phyloP scores from a whole-genome alignment of 2,113 vertebrate genomes.

The Xenus cinereus region DNA sequence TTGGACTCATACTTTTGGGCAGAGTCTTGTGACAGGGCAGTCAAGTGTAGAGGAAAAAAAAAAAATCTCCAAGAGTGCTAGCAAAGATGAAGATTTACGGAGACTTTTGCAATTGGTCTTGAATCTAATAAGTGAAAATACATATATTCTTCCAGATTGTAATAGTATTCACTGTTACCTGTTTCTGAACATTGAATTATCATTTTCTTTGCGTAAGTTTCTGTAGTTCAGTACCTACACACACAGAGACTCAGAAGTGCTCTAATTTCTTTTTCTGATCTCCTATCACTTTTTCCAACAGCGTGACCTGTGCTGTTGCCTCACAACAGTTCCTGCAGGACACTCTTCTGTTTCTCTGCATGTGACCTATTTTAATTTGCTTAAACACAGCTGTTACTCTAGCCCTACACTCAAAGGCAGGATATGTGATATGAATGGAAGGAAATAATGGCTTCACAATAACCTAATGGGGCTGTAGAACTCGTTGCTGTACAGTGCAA shows the following conservation, averaged over 20 bases:
- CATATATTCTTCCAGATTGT: not conserved
- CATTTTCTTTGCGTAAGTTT: not conserved
- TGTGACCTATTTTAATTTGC: not conserved
- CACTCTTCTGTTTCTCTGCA: not conserved
- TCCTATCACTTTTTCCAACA: not conserved
- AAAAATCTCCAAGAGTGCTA: not conserved
- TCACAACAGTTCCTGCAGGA: not conserved
- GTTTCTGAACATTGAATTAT: not conserved
- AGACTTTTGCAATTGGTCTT: not conserved
- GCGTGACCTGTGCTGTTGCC: not conserved
- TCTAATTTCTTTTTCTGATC: not conserved
- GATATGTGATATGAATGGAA: not conserved
- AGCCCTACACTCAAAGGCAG: not conserved
- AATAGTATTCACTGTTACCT: not conserved
- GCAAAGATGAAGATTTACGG: not conserved
- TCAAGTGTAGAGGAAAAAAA: not conserved
- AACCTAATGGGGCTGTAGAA: not conserved
- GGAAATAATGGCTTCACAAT: not conserved
- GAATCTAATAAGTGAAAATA: not conserved
- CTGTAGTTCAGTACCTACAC: not conserved
- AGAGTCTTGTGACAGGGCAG: not conserved
- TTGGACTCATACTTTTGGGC: not conserved
- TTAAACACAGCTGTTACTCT: not conserved
- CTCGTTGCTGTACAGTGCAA: not conserved
- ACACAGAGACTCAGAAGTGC: not conserved